Percentiles rank a stretch among this genome's conserved stretches.
These are phyloP conservation scores for Mycetomoellerius zeteki DNA, from an alignment of 1,140 invertebrate species.

Conservation along the genomic window DNA sequence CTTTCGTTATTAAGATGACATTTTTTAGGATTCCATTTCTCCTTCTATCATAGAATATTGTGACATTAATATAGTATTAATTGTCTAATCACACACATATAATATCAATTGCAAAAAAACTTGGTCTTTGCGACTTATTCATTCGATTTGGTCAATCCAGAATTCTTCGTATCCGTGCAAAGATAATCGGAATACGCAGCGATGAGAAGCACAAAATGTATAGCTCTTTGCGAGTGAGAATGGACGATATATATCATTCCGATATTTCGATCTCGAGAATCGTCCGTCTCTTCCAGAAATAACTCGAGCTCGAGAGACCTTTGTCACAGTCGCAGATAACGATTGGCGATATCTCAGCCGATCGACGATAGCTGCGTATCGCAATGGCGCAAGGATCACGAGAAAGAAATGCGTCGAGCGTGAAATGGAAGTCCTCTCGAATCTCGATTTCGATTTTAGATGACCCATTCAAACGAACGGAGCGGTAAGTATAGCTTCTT, in stretches of 20 bases:
- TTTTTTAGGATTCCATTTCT: neutral
- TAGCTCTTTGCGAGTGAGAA: conserved; percentile 48
- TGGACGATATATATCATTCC: conserved; percentile 35
- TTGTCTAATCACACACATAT: neutral
- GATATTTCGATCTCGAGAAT: conserved; percentile 66
- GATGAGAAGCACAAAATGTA: conserved; percentile 42
- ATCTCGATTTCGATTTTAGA: conserved; percentile 53
- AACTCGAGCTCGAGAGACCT: conserved; percentile 52
- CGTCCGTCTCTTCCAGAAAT: conserved; percentile 59
- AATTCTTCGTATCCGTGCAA: neutral
- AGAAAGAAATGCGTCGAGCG: conserved; percentile 50
- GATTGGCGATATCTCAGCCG: conserved; percentile 62
- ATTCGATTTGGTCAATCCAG: neutral
- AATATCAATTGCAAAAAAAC: neutral
- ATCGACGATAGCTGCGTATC: conserved; percentile 57
- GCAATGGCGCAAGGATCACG: conserved; percentile 39
- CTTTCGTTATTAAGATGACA: neutral
- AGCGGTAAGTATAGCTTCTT: neutral
- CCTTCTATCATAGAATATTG: neutral
- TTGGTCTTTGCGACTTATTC: neutral
- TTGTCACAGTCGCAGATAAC: conserved; percentile 64
- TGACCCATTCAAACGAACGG: conserved; percentile 31
- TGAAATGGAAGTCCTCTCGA: conserved; percentile 52
- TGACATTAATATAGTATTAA: neutral
- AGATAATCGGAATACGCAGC: neutral